Evolutionary conservation across 2,113 vertebrate genomes (phyloP).

Genomic region (Camelus bactrianus): DNA sequence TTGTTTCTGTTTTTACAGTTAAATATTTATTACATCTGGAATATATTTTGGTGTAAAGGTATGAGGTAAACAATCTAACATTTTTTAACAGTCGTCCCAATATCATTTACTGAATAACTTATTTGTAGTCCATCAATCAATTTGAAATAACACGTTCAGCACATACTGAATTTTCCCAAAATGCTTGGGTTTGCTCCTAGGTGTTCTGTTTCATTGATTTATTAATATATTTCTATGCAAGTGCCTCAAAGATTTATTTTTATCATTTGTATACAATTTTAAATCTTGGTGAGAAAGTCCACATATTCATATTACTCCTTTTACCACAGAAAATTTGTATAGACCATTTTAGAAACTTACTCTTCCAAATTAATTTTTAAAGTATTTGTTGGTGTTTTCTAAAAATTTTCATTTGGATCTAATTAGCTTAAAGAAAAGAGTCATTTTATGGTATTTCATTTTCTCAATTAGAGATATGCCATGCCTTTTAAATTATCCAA

Average conservation of each 20-base stretch:
- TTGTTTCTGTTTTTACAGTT: background rate
- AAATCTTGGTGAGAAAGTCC: background rate
- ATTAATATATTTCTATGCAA: background rate
- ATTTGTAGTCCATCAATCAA: background rate
- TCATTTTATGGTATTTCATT: background rate
- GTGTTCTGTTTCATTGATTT: background rate
- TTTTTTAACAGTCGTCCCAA: background rate
- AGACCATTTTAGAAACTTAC: background rate
- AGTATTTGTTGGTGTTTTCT: background rate
- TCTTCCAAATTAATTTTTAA: background rate
- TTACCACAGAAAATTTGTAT: background rate
- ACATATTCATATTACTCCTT: background rate
- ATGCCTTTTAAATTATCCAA: background rate
- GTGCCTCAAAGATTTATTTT: background rate
- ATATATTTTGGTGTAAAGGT: background rate
- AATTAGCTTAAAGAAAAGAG: slow-evolving; percentile 1
- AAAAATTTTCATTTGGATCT: background rate
- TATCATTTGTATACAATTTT: slow-evolving; percentile 9
- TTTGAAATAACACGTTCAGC: background rate
- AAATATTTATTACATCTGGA: background rate
- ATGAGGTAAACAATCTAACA: background rate
- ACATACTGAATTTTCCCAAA: background rate
- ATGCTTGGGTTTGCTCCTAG: background rate
- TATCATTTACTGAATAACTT: background rate
- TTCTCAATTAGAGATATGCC: background rate